These are phyloP conservation scores for Hirundichthys speculiger DNA, from an alignment of 2,113 vertebrate species.

Conservation along the genomic window DNA sequence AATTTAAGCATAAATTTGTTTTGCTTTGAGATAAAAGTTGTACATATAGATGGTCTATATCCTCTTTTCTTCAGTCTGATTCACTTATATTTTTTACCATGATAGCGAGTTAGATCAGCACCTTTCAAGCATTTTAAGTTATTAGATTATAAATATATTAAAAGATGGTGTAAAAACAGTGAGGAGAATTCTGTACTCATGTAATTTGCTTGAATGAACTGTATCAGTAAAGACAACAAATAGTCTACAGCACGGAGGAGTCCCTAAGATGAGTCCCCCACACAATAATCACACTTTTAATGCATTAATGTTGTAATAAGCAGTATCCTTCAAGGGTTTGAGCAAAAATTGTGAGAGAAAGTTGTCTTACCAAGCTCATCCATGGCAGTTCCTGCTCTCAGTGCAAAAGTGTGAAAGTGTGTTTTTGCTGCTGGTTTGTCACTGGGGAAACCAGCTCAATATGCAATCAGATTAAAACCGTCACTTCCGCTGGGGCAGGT, in stretches of 20 bases:
- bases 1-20: neutral
- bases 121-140: neutral
- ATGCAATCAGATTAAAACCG: constrained; percentile 7
- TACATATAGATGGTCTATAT: too few species aligned
- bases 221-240: neutral
- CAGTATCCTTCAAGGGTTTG: neutral
- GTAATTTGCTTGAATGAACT: too few species aligned
- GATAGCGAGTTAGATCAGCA: neutral
- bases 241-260: too few species aligned
- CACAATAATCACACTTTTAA: neutral
- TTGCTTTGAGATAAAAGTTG: neutral
- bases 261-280: too few species aligned
- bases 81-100: neutral
- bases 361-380: constrained; percentile 72
- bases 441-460: constrained; percentile 21
- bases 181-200: neutral
- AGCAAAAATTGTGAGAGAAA: constrained; percentile 2
- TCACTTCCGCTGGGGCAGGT: constrained; percentile 53
- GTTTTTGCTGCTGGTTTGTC: constrained; percentile 23
- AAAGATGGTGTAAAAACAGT: neutral
- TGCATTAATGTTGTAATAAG: neutral
- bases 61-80: neutral
- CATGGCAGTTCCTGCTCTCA: constrained; percentile 52
- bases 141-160: too few species aligned
- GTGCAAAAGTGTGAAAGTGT: constrained; percentile 4